Conservation (phyloP, 2,113 vertebrate genomes). For the Pomatorhinus ruficollis region DNA sequence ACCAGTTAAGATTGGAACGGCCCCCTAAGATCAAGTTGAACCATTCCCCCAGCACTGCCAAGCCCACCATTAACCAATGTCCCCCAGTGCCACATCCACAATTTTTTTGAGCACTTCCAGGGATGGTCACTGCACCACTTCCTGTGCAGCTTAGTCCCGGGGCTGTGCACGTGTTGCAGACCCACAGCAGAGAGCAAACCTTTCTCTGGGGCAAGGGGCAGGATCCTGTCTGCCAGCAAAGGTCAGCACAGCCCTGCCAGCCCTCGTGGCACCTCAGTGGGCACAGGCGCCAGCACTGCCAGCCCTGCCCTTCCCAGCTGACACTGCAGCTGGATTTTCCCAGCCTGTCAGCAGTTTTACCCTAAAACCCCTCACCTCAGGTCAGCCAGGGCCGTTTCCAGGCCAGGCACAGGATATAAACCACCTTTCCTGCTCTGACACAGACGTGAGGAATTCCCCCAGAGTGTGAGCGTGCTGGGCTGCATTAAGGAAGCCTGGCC, state of each 20-base stretch:
- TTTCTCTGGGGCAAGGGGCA: neutral
- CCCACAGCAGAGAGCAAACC: neutral
- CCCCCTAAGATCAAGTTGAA: neutral
- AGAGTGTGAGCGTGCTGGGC: neutral
- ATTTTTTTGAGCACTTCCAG: neutral
- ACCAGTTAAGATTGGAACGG: neutral
- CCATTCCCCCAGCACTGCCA: neutral
- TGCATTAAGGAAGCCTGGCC: conserved; percentile 13
- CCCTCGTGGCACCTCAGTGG: accelerated
- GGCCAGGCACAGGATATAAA: conserved; percentile 52
- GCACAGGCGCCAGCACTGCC: neutral
- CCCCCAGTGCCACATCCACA: neutral
- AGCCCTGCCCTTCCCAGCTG: neutral
- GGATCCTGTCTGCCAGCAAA: neutral
- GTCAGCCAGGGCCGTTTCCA: neutral
- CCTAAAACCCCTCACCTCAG: neutral
- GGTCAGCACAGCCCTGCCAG: neutral
- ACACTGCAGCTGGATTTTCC: accelerated
- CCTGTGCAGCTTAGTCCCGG: neutral
- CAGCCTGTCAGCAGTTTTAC: neutral
- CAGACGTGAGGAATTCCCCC: conserved; percentile 53
- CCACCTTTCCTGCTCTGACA: conserved; percentile 72
- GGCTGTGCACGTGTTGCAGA: neutral
- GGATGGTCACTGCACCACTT: neutral
- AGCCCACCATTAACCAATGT: neutral